Percentiles rank a stretch among this genome's conserved stretches.
These are phyloP conservation scores for Bathynomus jamesi DNA, from an alignment of 1,140 invertebrate genomes.

Conservation along the genomic window DNA sequence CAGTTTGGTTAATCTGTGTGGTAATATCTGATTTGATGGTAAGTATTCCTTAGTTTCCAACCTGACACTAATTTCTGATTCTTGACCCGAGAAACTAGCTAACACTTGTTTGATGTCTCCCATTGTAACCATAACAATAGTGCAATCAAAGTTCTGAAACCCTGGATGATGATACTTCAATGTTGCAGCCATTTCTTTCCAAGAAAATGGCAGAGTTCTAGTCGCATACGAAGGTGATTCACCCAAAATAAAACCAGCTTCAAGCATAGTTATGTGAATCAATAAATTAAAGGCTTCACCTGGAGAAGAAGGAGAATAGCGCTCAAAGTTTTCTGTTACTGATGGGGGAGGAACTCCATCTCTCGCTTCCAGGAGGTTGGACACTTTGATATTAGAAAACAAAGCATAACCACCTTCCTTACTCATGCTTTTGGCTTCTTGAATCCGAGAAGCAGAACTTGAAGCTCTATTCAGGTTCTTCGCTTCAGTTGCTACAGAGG, in stretches of 20 bases:
- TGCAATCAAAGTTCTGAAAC: constrained; percentile 20
- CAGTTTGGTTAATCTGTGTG: neutral
- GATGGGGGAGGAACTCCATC: neutral
- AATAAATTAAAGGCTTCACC: constrained; percentile 28
- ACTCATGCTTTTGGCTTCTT: neutral
- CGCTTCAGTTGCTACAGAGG: neutral
- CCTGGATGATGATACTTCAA: constrained; percentile 18
- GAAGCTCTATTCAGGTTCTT: neutral
- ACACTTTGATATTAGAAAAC: neutral
- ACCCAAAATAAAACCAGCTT: constrained; percentile 22
- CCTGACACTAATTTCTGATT: constrained; percentile 28
- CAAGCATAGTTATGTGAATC: constrained; percentile 29
- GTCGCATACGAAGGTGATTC: neutral
- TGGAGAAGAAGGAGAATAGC: constrained; percentile 12
- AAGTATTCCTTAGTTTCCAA: constrained; percentile 18
- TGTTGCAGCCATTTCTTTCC: constrained; percentile 26
- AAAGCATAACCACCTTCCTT: neutral
- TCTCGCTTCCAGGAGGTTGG: neutral
- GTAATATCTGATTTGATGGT: neutral
- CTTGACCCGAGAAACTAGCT: constrained; percentile 27
- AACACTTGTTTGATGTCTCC: constrained; percentile 29
- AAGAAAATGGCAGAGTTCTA: constrained; percentile 7
- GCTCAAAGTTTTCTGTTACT: neutral
- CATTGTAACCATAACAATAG: constrained; percentile 27
- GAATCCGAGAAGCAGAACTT: neutral